A percentile compares a stretch with the other conserved stretches of the same genome.
Conservation (phyloP, 2,797 vertebrate species). For the Peromyscus aztecus region DNA sequence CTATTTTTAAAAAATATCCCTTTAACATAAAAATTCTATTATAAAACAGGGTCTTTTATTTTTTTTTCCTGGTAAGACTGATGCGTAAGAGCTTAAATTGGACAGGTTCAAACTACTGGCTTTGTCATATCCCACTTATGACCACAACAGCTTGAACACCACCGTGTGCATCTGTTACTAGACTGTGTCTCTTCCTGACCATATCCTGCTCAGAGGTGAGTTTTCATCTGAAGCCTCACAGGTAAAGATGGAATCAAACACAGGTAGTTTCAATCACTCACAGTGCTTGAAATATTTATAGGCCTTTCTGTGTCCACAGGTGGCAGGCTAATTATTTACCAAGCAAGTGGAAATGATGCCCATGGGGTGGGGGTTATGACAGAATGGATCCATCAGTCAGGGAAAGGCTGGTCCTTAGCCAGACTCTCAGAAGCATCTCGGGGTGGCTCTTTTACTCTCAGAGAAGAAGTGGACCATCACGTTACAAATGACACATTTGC, state of each 20-base stretch:
- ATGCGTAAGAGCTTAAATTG: not conserved
- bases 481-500: constrained; percentile 71
- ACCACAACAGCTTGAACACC: not conserved
- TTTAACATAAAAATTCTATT: constrained; percentile 16
- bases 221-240: constrained; percentile 72
- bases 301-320: constrained; percentile 86
- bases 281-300: constrained; percentile 88
- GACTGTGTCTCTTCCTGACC: constrained; percentile 76
- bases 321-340: constrained; percentile 89
- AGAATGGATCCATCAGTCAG: constrained; percentile 72
- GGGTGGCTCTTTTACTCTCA: constrained; percentile 80
- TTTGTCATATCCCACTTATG: not conserved
- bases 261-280: constrained; percentile 85
- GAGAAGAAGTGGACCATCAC: constrained; percentile 73
- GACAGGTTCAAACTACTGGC: not conserved
- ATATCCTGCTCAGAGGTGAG: constrained; percentile 78
- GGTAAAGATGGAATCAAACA: constrained; percentile 85
- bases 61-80: constrained; percentile 13
- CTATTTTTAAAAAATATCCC: not conserved
- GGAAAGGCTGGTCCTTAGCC: constrained; percentile 45
- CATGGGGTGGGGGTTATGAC: constrained; percentile 62
- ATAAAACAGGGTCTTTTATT: not conserved
- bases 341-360: constrained; percentile 81
- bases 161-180: constrained; percentile 62
- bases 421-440: constrained; percentile 63